Conservation (phyloP, 1,140 invertebrate species). For the Eupeodes corollae region DNA sequence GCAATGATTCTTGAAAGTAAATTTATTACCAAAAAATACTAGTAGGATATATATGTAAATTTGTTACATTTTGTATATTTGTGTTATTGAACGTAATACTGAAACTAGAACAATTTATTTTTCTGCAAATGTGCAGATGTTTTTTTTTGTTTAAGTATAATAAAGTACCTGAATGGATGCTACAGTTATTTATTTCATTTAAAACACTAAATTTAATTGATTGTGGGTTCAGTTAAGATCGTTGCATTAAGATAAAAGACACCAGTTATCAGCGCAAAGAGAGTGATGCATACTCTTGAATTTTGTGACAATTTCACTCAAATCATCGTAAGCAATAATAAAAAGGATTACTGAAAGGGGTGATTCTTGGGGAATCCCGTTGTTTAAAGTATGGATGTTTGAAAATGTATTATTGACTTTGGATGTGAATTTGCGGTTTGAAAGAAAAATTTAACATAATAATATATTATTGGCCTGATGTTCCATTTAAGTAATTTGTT, state of each 20-base stretch:
- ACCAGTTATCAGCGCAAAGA: too few relatives aligned
- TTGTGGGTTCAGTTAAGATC: too few relatives aligned
- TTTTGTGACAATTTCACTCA: too few relatives aligned
- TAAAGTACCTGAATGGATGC: background rate
- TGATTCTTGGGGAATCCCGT: too few relatives aligned
- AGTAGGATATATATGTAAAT: background rate
- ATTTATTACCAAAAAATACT: conserved; percentile 1
- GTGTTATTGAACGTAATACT: background rate
- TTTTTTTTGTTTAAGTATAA: conserved; percentile 1
- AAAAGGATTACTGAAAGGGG: too few relatives aligned
- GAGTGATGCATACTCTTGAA: too few relatives aligned
- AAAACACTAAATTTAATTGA: too few relatives aligned
- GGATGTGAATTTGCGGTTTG: background rate
- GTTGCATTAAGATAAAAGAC: too few relatives aligned
- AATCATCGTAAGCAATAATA: too few relatives aligned
- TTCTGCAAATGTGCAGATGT: conserved; percentile 3
- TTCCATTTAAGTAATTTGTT: conserved; percentile 1
- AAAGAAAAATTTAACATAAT: conserved; percentile 5
- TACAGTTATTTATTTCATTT: background rate
- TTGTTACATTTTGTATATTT: background rate
- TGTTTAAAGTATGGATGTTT: background rate
- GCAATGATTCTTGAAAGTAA: conserved; percentile 2
- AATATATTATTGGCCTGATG: conserved; percentile 3
- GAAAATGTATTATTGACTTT: conserved; percentile 1
- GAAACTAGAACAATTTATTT: background rate